Base-by-base conservation (phyloP, 1,140 invertebrate genomes). In the Plodia interpunctella region DNA sequence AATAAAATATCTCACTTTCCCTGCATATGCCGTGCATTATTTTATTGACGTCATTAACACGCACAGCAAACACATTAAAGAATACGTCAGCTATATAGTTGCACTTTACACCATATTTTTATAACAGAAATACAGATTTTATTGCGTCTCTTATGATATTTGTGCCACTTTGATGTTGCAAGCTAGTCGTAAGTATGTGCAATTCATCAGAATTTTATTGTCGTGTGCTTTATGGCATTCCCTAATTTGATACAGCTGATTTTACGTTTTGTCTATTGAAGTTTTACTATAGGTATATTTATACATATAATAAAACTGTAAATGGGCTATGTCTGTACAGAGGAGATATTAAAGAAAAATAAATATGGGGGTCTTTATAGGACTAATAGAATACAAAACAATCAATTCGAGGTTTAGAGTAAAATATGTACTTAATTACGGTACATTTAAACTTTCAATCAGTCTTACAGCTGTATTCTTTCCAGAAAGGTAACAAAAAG, bases 401-500 rank as follows among this genome's bases (percentile, higher is more conserved):
- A n/a, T n/a, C n/a, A n/a, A n/a, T n/a, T n/a, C n/a, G n/a, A n/a
- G n/a, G n/a, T n/a, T n/a, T n/a, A n/a, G n/a, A n/a, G n/a, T n/a
- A n/a, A n/a, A n/a, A n/a, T n/a, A n/a, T n/a, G n/a, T n/a, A n/a
- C n/a, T n/a, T n/a, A n/a, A n/a, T n/a, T n/a, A n/a, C n/a, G n/a
- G 15, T 30, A 25, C 49, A 44, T 20, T 18, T 32, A 44, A 20
- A 20, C 44, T n/a, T 6, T 25, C 21, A 25, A 2, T 25, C 21
- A 25, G 21, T 25, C 21, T 49, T 44, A 38, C 17, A 28, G 30
- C 35, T 60, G 30, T 32, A 32, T 9, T 44, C 15, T 44, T 44
- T 44, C n/a, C 38, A 44, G 10, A 44, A 74, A 74, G 74, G 78
- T 57, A 80, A 81, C 73, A 74, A 81, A 76, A 78, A 70, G 73